phyloP scores from a whole-genome alignment of 92 coral and sea anemone genomes.

The Zoanthus sociatus region DNA sequence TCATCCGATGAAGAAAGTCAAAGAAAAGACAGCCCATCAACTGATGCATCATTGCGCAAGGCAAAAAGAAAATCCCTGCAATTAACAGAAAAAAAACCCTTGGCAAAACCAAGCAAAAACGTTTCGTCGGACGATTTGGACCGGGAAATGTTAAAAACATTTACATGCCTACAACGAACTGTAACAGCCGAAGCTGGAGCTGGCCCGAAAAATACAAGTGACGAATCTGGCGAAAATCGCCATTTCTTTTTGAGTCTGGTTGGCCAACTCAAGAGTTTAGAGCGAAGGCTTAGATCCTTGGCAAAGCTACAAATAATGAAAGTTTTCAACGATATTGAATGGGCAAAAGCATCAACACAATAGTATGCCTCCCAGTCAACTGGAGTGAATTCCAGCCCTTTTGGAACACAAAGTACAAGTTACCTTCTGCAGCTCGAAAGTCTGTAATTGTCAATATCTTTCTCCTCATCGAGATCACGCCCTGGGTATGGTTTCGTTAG shows the following conservation, averaged over 20 bases:
- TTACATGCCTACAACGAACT: not conserved
- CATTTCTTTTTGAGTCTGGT: slow-evolving; percentile 36
- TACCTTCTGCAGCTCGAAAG: slow-evolving; percentile 37
- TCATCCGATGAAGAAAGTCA: not conserved
- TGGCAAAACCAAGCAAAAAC: slow-evolving; percentile 1
- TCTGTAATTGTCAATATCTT: slow-evolving; percentile 35
- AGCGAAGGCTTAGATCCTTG: slow-evolving; percentile 13
- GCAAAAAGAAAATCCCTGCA: not conserved
- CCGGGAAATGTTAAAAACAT: slow-evolving; percentile 12
- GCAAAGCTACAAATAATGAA: slow-evolving; percentile 47
- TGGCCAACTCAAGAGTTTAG: slow-evolving; percentile 5
- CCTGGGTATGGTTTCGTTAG: slow-evolving; percentile 51
- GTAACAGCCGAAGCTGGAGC: slow-evolving; percentile 11
- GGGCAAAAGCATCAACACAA: slow-evolving; percentile 22
- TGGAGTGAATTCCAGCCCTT: no score
- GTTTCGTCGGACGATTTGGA: slow-evolving; percentile 3
- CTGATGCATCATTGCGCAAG: not conserved
- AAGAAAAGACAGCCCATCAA: not conserved
- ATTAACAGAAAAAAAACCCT: not conserved
- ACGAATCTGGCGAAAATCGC: no score
- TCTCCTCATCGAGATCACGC: slow-evolving; percentile 16
- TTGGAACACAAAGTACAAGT: no score
- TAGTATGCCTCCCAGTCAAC: not conserved
- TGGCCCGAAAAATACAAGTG: not conserved
- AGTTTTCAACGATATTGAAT: slow-evolving; percentile 33